Percentiles rank a stretch among this genome's conserved stretches.
phyloP scores from a whole-genome alignment of 2,888 invertebrate species.

The Drosophila nr. perissopoda region DNA sequence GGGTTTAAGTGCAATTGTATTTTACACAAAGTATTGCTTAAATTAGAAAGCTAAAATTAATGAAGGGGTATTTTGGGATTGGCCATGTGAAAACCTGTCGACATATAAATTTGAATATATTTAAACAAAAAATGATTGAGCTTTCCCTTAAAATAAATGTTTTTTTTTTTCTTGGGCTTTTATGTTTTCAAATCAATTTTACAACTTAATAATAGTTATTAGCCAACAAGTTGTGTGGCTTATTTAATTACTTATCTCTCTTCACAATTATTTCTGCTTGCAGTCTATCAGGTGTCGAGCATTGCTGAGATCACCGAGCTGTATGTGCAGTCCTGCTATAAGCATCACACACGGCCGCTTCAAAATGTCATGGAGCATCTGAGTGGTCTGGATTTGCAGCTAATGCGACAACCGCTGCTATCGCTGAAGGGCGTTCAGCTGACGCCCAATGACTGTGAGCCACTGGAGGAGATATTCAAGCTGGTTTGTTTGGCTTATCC shows the following conservation, averaged over 20 bases:
- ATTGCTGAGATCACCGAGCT: constrained; percentile 90
- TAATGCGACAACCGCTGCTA: constrained; percentile 87
- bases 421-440: constrained; percentile 87
- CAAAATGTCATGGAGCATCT: constrained; percentile 90
- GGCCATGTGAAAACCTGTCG: background rate
- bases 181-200: background rate
- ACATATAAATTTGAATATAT: background rate
- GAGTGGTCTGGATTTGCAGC: constrained; percentile 85
- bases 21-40: background rate
- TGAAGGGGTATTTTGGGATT: background rate
- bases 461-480: constrained; percentile 93
- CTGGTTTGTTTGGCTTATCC: constrained; percentile 83
- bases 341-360: constrained; percentile 90
- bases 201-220: background rate
- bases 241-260: background rate
- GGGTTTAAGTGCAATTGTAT: background rate
- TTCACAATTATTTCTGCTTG: constrained; percentile 23
- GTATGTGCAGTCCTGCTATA: constrained; percentile 90
- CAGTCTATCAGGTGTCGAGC: constrained; percentile 81
- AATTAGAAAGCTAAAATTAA: background rate
- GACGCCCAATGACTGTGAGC: constrained; percentile 90
- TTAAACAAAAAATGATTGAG: background rate
- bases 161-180: background rate
- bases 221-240: background rate
- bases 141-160: background rate